phyloP scores from a whole-genome alignment of 37 sponge, comb jelly and placozoan species.

The Spongilla lacustris region DNA sequence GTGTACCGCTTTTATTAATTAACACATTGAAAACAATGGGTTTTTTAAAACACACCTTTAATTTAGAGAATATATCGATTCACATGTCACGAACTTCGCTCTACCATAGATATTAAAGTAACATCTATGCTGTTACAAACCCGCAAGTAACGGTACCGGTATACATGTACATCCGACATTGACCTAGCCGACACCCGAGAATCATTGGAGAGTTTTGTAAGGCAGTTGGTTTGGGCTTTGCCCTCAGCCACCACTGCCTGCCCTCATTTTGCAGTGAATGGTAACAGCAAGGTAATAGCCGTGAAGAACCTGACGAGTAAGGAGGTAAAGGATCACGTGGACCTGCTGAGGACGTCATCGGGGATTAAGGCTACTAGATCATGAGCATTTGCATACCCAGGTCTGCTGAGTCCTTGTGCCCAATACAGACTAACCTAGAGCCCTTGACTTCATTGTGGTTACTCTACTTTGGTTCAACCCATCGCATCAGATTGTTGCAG shows the following conservation, averaged over 20 bases:
- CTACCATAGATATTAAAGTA: too few species aligned
- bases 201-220: conserved; percentile 83
- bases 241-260: too few species aligned
- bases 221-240: too few species aligned
- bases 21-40: too few species aligned
- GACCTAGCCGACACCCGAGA: conserved; percentile 77
- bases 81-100: conserved; percentile 50
- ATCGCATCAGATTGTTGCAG: too few species aligned
- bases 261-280: conserved; percentile 63
- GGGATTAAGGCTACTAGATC: conserved; percentile 72
- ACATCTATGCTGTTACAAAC: conserved; percentile 51
- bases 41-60: too few species aligned
- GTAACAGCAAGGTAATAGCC: conserved; percentile 75
- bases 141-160: conserved; percentile 73
- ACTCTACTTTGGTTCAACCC: too few species aligned
- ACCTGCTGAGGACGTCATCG: conserved; percentile 52
- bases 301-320: conserved; percentile 63
- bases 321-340: conserved; percentile 53
- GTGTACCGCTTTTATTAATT: not conserved
- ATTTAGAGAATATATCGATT: conserved; percentile 76
- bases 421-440: too few species aligned
- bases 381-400: too few species aligned
- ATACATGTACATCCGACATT: conserved; percentile 83
- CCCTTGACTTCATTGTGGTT: too few species aligned
- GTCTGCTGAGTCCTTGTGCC: too few species aligned